A percentile compares a stretch with the other conserved stretches of the same genome.
Conservation (phyloP, 2,888 invertebrate species). For the Cancer borealis region DNA sequence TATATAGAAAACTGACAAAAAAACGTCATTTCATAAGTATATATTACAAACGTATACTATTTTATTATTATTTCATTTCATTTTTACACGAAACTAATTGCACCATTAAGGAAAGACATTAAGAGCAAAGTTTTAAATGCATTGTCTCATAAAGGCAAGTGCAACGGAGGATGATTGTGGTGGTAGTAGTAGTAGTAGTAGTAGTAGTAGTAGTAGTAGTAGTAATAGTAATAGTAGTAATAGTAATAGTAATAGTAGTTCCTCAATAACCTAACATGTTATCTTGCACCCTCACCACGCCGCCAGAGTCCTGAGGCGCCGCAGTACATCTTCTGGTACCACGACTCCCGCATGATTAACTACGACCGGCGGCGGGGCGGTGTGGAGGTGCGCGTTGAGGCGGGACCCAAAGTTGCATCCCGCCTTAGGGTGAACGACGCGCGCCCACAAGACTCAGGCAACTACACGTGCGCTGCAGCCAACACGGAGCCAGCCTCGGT, state of each 20-base stretch:
- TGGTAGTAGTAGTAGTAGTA: not conserved
- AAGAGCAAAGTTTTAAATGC: not conserved
- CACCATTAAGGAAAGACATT: constrained; percentile 6
- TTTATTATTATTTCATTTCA: not conserved
- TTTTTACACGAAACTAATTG: not conserved
- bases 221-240: too few species aligned
- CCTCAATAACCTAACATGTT: not conserved
- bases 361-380: constrained; percentile 66
- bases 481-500: constrained; percentile 94
- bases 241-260: too few species aligned
- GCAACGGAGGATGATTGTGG: not conserved
- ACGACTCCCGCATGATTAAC: constrained; percentile 69
- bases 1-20: too few species aligned
- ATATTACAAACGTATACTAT: not conserved
- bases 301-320: constrained; percentile 21
- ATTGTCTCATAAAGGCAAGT: not conserved
- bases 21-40: not conserved
- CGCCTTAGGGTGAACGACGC: constrained; percentile 91
- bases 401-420: constrained; percentile 87
- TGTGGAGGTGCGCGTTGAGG: constrained; percentile 89
- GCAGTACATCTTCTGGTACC: constrained; percentile 69
- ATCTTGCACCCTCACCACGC: not conserved
- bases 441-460: constrained; percentile 91
- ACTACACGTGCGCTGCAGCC: constrained; percentile 83
- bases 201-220: too few species aligned